phyloP scores from a whole-genome alignment of 1,140 invertebrate genomes.

The Scaptodrosophila lebanonensis region DNA sequence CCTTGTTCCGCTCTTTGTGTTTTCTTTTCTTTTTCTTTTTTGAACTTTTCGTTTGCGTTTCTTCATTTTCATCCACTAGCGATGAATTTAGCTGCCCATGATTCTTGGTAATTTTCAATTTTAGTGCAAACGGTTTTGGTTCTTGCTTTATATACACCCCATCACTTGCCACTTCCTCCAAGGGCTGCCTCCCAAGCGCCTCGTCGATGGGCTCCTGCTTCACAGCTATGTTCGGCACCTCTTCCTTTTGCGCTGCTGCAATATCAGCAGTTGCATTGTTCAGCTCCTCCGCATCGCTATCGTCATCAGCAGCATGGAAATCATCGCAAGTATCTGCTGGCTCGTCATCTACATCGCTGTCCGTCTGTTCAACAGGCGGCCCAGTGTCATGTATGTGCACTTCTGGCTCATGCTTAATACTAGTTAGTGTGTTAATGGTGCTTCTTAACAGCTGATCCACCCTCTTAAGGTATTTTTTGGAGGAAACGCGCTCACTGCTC shows the following conservation, averaged over 20 bases:
- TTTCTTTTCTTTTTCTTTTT: constrained; percentile 74
- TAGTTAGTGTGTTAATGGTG: constrained; percentile 66
- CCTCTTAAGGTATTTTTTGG: constrained; percentile 65
- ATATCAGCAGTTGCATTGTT: not conserved
- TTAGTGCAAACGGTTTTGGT: constrained; percentile 45
- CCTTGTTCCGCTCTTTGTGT: constrained; percentile 46
- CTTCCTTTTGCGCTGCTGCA: not conserved
- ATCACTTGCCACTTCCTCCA: not conserved
- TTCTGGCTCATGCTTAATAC: constrained; percentile 72
- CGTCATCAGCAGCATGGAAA: constrained; percentile 37
- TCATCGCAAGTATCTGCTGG: constrained; percentile 15
- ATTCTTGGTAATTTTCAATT: constrained; percentile 71
- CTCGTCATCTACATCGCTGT: constrained; percentile 21
- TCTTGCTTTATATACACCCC: constrained; percentile 46
- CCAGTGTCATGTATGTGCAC: constrained; percentile 57
- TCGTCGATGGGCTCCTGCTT: constrained; percentile 43
- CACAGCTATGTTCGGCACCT: constrained; percentile 10
- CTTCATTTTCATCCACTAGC: constrained; percentile 55
- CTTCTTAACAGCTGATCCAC: constrained; percentile 66
- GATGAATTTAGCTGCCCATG: constrained; percentile 71
- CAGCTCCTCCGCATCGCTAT: constrained; percentile 40
- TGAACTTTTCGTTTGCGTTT: constrained; percentile 28
- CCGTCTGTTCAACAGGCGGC: constrained; percentile 15
- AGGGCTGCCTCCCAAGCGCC: constrained; percentile 13
- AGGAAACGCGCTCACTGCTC: constrained; percentile 48